Percentiles rank a stretch among this genome's conserved stretches.
These are phyloP conservation scores for Tachina fera DNA, from an alignment of 2,888 invertebrate genomes.

Conservation along the genomic window DNA sequence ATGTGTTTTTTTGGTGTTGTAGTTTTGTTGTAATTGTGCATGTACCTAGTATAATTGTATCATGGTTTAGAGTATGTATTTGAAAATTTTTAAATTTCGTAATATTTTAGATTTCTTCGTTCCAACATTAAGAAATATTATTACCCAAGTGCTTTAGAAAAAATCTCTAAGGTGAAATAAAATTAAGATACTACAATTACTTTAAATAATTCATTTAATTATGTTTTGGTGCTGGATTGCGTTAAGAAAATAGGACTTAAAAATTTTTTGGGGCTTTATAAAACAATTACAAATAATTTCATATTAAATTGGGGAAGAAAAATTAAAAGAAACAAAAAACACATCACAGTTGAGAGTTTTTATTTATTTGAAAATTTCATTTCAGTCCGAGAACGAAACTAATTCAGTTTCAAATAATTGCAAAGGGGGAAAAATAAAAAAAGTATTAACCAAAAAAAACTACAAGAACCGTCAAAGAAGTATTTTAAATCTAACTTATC, in stretches of 20 bases:
- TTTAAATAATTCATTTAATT: conserved; percentile 53
- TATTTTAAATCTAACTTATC: conserved; percentile 64
- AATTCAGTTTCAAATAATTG: conserved; percentile 68
- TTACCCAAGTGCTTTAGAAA: neutral
- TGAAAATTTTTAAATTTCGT: neutral
- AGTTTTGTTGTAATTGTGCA: no score
- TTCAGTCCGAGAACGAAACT: conserved; percentile 30
- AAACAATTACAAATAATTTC: conserved; percentile 31
- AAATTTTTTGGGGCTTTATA: conserved; percentile 55
- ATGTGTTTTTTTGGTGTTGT: no score
- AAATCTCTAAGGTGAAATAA: conserved; percentile 30
- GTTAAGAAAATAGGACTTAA: conserved; percentile 50
- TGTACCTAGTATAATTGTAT: no score
- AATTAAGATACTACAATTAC: conserved; percentile 37
- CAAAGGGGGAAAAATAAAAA: conserved; percentile 32
- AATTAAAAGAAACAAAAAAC: conserved; percentile 42
- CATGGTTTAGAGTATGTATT: neutral
- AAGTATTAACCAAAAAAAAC: conserved; percentile 65
- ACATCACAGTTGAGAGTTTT: conserved; percentile 74
- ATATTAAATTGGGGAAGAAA: conserved; percentile 39
- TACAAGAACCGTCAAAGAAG: conserved; percentile 52
- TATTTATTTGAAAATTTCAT: conserved; percentile 30
- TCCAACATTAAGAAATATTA: neutral
- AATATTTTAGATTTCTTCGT: conserved; percentile 14
- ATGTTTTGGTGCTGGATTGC: conserved; percentile 69